Percentiles rank a stretch among this genome's conserved stretches.
Evolutionary conservation across 2,113 vertebrate species (phyloP).

Genomic region (Setophaga petechia): DNA sequence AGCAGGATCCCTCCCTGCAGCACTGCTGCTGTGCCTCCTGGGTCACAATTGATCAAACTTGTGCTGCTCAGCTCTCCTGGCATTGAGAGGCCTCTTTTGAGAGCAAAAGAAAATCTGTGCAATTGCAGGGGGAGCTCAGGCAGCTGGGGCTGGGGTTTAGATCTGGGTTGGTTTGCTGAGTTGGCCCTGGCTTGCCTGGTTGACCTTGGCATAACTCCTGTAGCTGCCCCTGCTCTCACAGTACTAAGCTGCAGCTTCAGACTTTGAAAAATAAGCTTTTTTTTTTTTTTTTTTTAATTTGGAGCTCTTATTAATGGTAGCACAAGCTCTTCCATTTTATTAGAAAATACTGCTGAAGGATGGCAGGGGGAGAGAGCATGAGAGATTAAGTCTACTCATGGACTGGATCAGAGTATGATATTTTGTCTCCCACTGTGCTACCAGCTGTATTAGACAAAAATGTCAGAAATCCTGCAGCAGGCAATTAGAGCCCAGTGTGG

Average conservation of each 20-base stretch:
- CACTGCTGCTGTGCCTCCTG: neutral
- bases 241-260: neutral
- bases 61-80: neutral
- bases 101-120: neutral
- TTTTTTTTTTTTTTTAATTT: neutral
- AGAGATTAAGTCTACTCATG: constrained; percentile 23
- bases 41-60: neutral
- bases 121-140: neutral
- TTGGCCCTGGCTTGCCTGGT: neutral
- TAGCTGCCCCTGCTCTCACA: neutral
- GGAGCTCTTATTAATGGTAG: neutral
- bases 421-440: constrained; percentile 25
- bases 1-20: neutral
- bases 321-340: neutral
- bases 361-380: neutral
- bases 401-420: constrained; percentile 18
- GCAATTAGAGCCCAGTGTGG: neutral
- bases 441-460: neutral
- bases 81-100: neutral
- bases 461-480: constrained; percentile 43
- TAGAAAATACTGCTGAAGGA: neutral
- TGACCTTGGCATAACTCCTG: neutral
- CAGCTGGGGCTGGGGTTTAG: neutral
- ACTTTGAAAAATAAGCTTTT: neutral
- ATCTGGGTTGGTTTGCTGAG: neutral